These are phyloP conservation scores for Drosophila littoralis DNA, from an alignment of 1,140 invertebrate species.

Conservation along the genomic window DNA sequence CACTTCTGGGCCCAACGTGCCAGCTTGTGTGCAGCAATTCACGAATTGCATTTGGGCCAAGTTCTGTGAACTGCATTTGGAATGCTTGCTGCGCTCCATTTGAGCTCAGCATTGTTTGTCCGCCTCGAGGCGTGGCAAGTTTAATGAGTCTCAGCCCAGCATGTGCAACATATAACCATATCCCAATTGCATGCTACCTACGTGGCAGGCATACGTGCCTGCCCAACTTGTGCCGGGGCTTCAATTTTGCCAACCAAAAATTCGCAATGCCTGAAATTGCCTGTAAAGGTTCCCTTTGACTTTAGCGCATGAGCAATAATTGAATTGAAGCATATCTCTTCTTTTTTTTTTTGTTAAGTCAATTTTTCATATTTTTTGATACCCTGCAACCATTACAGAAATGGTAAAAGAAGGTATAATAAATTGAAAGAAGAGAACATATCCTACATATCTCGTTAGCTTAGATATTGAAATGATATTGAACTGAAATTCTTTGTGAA, in stretches of 20 bases:
- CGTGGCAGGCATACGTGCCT: constrained; percentile 1
- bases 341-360: too few species aligned
- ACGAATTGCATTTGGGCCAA: constrained; percentile 40
- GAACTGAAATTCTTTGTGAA: too few species aligned
- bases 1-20: constrained; percentile 2
- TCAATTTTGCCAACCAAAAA: constrained; percentile 4
- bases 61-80: constrained; percentile 38
- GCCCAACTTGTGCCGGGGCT: not conserved
- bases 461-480: too few species aligned
- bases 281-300: not conserved
- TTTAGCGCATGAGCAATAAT: not conserved
- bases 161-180: constrained; percentile 23
- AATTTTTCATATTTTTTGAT: not conserved
- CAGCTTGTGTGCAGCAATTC: constrained; percentile 41
- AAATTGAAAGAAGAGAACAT: too few species aligned
- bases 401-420: not conserved
- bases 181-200: constrained; percentile 19
- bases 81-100: constrained; percentile 38
- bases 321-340: not conserved
- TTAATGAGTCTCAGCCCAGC: constrained; percentile 36
- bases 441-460: too few species aligned
- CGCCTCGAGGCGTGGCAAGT: constrained; percentile 24
- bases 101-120: constrained; percentile 28
- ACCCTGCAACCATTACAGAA: not conserved
- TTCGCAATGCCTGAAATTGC: not conserved